A percentile compares a stretch with the other conserved stretches of the same genome.
phyloP scores from a whole-genome alignment of 1,140 invertebrate species.

The Eufriesea mexicana region DNA sequence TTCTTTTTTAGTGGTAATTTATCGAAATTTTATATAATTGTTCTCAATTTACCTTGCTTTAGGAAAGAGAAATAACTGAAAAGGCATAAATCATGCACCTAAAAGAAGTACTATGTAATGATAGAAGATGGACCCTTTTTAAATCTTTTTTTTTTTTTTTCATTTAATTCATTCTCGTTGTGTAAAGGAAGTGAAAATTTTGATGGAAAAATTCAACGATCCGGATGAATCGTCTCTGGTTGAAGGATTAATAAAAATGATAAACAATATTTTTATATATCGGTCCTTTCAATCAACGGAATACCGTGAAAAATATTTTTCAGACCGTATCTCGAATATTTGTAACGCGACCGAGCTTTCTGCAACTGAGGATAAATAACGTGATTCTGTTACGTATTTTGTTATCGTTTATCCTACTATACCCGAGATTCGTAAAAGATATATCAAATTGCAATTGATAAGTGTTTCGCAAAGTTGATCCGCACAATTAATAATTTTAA shows the following conservation, averaged over 20 bases:
- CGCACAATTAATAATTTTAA: background rate
- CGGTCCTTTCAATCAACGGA: background rate
- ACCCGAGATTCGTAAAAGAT: background rate
- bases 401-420: slow-evolving; percentile 11
- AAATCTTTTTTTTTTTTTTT: background rate
- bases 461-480: slow-evolving; percentile 41
- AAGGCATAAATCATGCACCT: too few species aligned
- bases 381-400: slow-evolving; percentile 9
- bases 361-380: background rate
- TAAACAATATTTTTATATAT: background rate
- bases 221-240: background rate
- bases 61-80: too few species aligned
- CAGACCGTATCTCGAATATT: background rate
- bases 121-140: background rate
- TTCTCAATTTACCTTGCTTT: too few species aligned
- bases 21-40: too few species aligned
- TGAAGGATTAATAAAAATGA: background rate
- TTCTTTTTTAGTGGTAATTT: too few species aligned
- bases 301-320: background rate
- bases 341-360: background rate
- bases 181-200: background rate
- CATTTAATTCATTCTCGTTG: background rate
- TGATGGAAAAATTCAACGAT: background rate
- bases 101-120: background rate
- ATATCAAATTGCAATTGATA: slow-evolving; percentile 27